Percentiles rank a stretch among this genome's conserved stretches.
Conservation (phyloP, 2,113 vertebrate genomes). For the Neolamprologus brichardi region DNA sequence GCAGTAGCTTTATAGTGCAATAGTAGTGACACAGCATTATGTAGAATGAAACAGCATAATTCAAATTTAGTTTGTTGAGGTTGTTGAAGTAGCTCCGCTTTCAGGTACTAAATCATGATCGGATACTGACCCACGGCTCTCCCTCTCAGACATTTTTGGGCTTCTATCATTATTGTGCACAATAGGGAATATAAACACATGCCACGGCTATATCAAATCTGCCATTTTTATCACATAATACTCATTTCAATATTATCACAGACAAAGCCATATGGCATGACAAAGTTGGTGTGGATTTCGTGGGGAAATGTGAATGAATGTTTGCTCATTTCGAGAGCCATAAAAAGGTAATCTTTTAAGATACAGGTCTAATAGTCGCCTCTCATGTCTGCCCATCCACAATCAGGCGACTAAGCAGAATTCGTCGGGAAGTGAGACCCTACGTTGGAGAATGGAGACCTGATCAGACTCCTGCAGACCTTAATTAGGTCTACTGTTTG, state of each 20-base stretch:
- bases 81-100: neutral
- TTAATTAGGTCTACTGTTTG: neutral
- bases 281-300: neutral
- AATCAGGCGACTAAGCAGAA: neutral
- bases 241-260: neutral
- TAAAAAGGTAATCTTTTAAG: neutral
- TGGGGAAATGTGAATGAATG: neutral
- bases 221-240: neutral
- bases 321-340: neutral
- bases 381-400: neutral
- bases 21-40: neutral
- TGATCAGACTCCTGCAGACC: neutral
- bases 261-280: neutral
- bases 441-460: neutral
- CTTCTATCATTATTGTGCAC: neutral
- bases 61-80: neutral
- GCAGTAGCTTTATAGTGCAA: neutral
- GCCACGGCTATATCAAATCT: neutral
- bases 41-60: neutral
- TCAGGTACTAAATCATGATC: neutral
- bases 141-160: neutral
- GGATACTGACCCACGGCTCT: neutral
- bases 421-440: neutral
- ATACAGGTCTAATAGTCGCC: neutral
- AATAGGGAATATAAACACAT: neutral